phyloP scores from a whole-genome alignment of 1,140 invertebrate genomes.

The Pinna nobilis region DNA sequence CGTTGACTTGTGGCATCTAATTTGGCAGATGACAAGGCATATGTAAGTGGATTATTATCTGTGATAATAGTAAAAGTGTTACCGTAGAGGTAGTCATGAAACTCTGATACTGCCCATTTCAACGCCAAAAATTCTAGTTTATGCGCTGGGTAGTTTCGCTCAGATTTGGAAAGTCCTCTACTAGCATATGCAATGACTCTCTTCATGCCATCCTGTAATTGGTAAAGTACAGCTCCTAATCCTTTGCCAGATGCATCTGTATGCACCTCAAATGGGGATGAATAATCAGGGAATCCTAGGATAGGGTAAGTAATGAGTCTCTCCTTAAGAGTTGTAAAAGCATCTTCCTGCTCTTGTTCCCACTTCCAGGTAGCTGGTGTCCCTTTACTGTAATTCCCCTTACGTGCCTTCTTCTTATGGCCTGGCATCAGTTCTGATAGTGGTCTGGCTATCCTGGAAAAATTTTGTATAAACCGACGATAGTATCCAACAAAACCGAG shows the following conservation, averaged over 20 bases:
- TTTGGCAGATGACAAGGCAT: constrained; percentile 33
- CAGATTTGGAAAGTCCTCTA: constrained; percentile 22
- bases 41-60: constrained; percentile 44
- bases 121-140: constrained; percentile 33
- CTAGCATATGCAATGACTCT: constrained; percentile 42
- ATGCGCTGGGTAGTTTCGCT: constrained; percentile 33
- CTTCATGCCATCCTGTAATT: constrained; percentile 34
- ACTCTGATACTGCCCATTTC: constrained; percentile 29
- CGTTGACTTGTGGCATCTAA: constrained; percentile 32
- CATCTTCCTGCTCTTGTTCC: constrained; percentile 9
- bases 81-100: constrained; percentile 15
- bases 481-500: constrained; percentile 44
- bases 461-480: constrained; percentile 24
- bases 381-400: neutral
- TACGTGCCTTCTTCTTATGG: neutral
- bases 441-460: constrained; percentile 20
- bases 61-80: constrained; percentile 20
- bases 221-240: constrained; percentile 60
- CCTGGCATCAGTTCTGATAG: constrained; percentile 1
- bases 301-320: constrained; percentile 40
- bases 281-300: constrained; percentile 41
- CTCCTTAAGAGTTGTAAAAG: constrained; percentile 45
- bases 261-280: constrained; percentile 37
- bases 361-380: neutral
- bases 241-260: constrained; percentile 44